Evolutionary conservation across 2,113 vertebrate genomes (phyloP).

Genomic region (Bubo scandiacus): DNA sequence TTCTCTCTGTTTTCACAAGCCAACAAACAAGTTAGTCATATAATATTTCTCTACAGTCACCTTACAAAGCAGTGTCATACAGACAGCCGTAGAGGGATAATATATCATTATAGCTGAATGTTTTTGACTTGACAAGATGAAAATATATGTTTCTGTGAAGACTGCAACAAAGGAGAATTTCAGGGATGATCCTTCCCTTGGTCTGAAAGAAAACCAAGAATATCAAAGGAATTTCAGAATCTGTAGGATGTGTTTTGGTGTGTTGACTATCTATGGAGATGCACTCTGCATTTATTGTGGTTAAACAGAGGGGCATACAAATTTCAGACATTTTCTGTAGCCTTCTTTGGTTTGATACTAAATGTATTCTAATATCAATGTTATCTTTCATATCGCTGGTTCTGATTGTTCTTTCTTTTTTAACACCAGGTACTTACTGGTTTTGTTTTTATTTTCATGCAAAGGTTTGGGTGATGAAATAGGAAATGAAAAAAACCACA

Average conservation of each 20-base stretch:
- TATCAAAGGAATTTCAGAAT: not conserved
- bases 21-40: not conserved
- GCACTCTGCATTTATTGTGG: not conserved
- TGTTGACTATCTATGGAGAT: not conserved
- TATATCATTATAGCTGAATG: not conserved
- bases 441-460: not conserved
- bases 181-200: not conserved
- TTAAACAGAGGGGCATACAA: not conserved
- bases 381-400: not conserved
- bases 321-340: not conserved
- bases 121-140: not conserved
- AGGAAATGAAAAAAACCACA: not conserved
- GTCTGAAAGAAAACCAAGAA: not conserved
- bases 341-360: not conserved
- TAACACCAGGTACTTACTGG: not conserved
- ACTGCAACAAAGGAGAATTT: not conserved
- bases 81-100: not conserved
- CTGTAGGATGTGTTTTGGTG: not conserved
- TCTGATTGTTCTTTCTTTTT: not conserved
- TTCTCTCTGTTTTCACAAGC: not conserved
- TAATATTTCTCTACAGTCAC: not conserved
- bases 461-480: not conserved
- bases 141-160: not conserved
- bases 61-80: not conserved
- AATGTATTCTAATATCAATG: not conserved